Percentiles rank a stretch among this genome's conserved stretches.
Conservation (phyloP, 2,113 vertebrate species). For the Sinosuthora webbiana region DNA sequence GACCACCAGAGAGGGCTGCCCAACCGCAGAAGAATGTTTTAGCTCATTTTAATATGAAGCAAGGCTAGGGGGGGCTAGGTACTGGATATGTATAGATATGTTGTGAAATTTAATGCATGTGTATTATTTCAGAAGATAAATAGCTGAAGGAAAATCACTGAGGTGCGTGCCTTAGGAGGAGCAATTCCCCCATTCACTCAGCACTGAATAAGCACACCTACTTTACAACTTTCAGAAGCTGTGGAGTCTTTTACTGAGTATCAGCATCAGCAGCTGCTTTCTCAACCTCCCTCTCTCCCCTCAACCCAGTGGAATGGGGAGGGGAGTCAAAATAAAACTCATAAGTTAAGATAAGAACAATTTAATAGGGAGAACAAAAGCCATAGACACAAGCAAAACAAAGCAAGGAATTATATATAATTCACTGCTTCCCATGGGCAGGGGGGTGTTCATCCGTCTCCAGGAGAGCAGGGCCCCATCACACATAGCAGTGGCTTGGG, state of each 20-base stretch:
- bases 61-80: not conserved
- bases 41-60: not conserved
- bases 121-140: not conserved
- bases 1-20: not conserved
- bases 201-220: not conserved
- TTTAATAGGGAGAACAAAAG: not conserved
- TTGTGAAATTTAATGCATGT: not conserved
- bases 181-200: not conserved
- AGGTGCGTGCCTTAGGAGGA: not conserved
- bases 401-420: not conserved
- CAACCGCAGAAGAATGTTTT: not conserved
- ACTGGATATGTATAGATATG: not conserved
- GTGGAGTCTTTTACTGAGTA: not conserved
- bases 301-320: not conserved
- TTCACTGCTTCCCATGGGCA: not conserved
- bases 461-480: no score
- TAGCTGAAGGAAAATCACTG: not conserved
- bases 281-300: not conserved
- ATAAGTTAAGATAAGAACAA: not conserved
- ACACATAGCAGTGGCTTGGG: fast-evolving
- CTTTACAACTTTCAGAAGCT: not conserved
- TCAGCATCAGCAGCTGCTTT: not conserved
- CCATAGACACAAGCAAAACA: not conserved
- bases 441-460: not conserved
- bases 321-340: not conserved